Base-by-base conservation (phyloP, 2,797 vertebrate species). In the Phyllotis vaccarum region DNA sequence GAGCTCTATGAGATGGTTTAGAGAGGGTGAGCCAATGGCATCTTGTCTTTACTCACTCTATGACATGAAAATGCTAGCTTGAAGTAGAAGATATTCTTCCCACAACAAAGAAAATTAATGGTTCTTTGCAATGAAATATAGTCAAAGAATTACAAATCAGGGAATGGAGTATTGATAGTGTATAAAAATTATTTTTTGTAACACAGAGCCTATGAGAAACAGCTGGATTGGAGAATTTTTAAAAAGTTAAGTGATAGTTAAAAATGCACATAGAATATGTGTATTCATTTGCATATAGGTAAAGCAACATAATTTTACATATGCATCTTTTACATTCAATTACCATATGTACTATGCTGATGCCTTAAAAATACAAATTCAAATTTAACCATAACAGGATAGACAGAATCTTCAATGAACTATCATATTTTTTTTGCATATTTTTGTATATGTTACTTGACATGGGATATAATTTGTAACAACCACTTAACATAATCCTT, bases 381-480 rank as follows among this genome's bases (percentile, higher is more conserved):
- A 94, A 96, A 96, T 97, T 96, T 94, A 96, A 66, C 72, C 76
- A 88, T 97, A 96, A 97, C 4, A 66, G 86, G 85, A 95, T 54
- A 97, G 90, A 92, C 58, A 94, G 96, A 94, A 95, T 96, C 86
- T 91, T 97, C 97, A 97, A 97, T 97, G 96, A 95, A 97, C 95
- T 90, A 94, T 97, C 95, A 97, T 97, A 95, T 92, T 97, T 97
- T 97, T 98, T 97, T 97, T 98, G 97, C 97, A 97, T 98, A 96
- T 95, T 97, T 95, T 95, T 96, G 92, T 97, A 72, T 93, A 92
- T 98, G 96, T 89, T 66, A 96, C 86, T 97, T 97, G 96, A 96
- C 96, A 90, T 40, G 14, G 95, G 92, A 93, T 93, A 93, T 91
- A 93, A 97, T 97, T 97, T 97, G 97, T 97, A 97, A 94, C 94